A percentile compares a stretch with the other conserved stretches of the same genome.
phyloP scores from a whole-genome alignment of 2,888 invertebrate genomes.

The Ornithoptera alexandrae region DNA sequence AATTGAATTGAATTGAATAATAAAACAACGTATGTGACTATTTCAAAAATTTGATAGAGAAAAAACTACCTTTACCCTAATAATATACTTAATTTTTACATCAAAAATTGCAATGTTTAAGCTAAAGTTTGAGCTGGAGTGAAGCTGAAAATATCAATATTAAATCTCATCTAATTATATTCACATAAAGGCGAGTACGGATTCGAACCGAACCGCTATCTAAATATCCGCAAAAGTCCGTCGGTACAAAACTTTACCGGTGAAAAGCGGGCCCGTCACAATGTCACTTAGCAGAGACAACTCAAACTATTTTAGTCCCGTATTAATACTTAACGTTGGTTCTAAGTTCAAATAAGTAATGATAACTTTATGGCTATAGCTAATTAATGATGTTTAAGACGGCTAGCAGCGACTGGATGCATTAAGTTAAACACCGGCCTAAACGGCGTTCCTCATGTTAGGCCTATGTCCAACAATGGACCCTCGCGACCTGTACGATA shows the following conservation, averaged over 20 bases:
- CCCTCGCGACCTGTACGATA: too few species aligned
- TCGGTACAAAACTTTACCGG: slow-evolving; percentile 29
- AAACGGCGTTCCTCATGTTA: too few species aligned
- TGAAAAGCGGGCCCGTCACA: slow-evolving; percentile 39
- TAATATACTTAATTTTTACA: not conserved
- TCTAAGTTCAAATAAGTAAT: slow-evolving; percentile 1
- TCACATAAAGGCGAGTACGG: not conserved
- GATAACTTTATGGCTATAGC: not conserved
- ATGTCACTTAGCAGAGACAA: slow-evolving; percentile 36
- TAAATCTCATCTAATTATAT: not conserved
- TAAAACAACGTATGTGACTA: too few species aligned
- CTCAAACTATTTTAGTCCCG: slow-evolving; percentile 34
- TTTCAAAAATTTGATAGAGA: too few species aligned
- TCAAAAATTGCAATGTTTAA: not conserved
- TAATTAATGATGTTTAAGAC: too few species aligned
- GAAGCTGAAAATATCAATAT: not conserved
- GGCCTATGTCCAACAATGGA: too few species aligned
- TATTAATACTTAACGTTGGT: slow-evolving; percentile 33
- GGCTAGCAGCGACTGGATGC: too few species aligned
- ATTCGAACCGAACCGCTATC: slow-evolving; percentile 7
- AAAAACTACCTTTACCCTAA: too few species aligned
- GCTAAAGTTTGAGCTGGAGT: not conserved
- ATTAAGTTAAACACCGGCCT: too few species aligned
- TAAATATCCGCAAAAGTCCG: slow-evolving; percentile 26
- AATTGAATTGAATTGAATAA: too few species aligned